Conservation (phyloP, 2,797 vertebrate genomes). For the Cynodonichthys magdalenae region DNA sequence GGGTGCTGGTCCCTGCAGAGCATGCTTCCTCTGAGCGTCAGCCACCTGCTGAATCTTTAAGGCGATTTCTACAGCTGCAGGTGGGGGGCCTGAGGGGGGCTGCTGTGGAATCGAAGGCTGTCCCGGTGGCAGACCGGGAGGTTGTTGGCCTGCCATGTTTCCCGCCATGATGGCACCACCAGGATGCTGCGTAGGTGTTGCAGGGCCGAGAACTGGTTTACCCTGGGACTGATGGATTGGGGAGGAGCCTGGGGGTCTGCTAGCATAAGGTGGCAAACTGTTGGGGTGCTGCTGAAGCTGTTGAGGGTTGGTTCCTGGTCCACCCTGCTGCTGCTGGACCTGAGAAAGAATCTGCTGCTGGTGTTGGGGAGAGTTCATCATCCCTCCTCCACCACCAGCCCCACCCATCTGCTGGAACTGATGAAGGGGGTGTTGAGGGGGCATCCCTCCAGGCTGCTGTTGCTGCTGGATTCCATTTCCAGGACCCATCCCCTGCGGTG, state of each 20-base stretch:
- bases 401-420: conserved; percentile 85
- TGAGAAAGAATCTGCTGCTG: conserved; percentile 92
- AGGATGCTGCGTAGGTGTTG: conserved; percentile 84
- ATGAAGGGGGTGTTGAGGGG: conserved; percentile 83
- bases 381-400: conserved; percentile 69
- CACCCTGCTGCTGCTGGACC: conserved; percentile 77
- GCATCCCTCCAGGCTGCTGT: conserved; percentile 76
- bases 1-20: conserved; percentile 87
- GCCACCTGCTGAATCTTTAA: conserved; percentile 98
- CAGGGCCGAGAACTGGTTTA: conserved; percentile 89
- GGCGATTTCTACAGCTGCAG: conserved; percentile 94
- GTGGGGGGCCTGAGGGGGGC: conserved; percentile 86
- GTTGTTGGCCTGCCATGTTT: conserved; percentile 68
- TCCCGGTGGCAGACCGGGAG: conserved; percentile 83
- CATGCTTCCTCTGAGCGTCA: conserved; percentile 95
- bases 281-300: conserved; percentile 80
- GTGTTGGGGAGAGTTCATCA: conserved; percentile 79
- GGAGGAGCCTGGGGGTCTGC: conserved; percentile 80
- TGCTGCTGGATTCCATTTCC: conserved; percentile 77
- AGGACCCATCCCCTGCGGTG: conserved; percentile 71
- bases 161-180: conserved; percentile 47
- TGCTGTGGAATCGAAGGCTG: conserved; percentile 80
- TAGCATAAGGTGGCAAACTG: conserved; percentile 76
- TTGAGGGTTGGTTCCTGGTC: conserved; percentile 68
- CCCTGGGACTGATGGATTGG: conserved; percentile 89